Evolutionary conservation across 2,888 invertebrate species (phyloP).

Genomic region (Lathronympha strigana): DNA sequence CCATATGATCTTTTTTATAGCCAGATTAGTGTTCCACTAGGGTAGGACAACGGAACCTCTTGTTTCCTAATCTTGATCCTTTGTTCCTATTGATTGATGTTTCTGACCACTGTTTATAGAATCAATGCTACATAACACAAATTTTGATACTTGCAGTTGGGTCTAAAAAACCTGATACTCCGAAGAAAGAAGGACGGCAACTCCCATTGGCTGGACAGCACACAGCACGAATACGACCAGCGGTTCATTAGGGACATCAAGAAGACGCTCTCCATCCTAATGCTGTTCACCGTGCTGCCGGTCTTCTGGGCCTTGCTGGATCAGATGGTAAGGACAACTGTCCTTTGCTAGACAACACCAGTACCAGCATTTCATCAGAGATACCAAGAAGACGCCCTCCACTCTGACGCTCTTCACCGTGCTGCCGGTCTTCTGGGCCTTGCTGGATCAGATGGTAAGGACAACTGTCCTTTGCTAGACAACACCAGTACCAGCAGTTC

Average conservation of each 20-base stretch:
- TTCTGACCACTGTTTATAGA: too few relatives aligned
- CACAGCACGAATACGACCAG: slow-evolving; percentile 88
- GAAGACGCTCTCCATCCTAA: slow-evolving; percentile 89
- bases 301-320: slow-evolving; percentile 98
- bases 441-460: slow-evolving; percentile 94
- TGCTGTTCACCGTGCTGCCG: slow-evolving; percentile 93
- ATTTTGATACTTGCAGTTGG: slow-evolving; percentile 71
- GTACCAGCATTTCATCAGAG: slow-evolving; percentile 86
- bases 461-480: neutral
- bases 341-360: neutral
- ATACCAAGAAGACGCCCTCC: slow-evolving; percentile 90
- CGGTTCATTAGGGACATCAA: slow-evolving; percentile 91
- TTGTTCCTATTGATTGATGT: too few relatives aligned
- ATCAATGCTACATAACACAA: too few relatives aligned
- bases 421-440: slow-evolving; percentile 96
- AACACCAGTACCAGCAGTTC: slow-evolving; percentile 76
- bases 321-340: slow-evolving; percentile 87
- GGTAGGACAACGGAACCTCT: too few relatives aligned
- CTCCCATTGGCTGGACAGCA: slow-evolving; percentile 95
- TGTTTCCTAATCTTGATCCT: too few relatives aligned
- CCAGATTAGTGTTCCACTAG: too few relatives aligned
- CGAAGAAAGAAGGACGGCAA: slow-evolving; percentile 70
- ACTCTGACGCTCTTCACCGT: slow-evolving; percentile 93
- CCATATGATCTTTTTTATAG: too few relatives aligned
- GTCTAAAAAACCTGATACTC: slow-evolving; percentile 64